These are phyloP conservation scores for Noctua janthina DNA, from an alignment of 2,888 invertebrate species.

Conservation along the genomic window DNA sequence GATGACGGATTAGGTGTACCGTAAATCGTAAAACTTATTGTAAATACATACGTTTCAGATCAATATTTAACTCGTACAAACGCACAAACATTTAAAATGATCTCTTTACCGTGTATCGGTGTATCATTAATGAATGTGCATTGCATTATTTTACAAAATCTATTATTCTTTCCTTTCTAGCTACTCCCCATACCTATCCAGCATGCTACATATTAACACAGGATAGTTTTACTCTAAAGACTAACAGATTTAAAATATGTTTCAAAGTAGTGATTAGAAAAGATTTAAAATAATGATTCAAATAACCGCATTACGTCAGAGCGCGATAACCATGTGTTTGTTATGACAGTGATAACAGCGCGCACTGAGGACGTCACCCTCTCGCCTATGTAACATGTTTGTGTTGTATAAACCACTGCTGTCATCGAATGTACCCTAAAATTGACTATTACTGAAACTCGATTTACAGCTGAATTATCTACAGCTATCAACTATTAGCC, in stretches of 20 bases:
- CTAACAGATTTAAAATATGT: neutral
- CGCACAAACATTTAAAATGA: neutral
- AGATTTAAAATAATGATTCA: conserved; percentile 60
- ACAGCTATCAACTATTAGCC: conserved; percentile 17
- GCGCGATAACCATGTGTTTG: conserved; percentile 63
- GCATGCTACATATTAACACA: neutral
- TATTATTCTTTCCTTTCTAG: neutral
- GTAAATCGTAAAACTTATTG: neutral
- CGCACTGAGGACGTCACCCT: conserved; percentile 64
- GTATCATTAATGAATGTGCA: neutral
- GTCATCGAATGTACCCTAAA: neutral
- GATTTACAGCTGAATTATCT: neutral
- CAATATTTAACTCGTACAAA: neutral
- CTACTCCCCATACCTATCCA: neutral
- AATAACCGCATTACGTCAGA: conserved; percentile 69
- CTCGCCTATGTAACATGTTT: conserved; percentile 9
- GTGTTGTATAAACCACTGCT: conserved; percentile 17
- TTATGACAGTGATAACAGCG: conserved; percentile 60
- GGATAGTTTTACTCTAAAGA: conserved; percentile 15
- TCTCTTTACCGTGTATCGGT: neutral
- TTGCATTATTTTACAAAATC: neutral
- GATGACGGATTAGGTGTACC: neutral
- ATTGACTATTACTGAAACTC: conserved; percentile 3
- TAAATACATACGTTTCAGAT: neutral
- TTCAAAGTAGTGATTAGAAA: neutral